These are phyloP conservation scores for Lepidonotus clava DNA, from an alignment of 2,888 invertebrate genomes.

Conservation along the genomic window DNA sequence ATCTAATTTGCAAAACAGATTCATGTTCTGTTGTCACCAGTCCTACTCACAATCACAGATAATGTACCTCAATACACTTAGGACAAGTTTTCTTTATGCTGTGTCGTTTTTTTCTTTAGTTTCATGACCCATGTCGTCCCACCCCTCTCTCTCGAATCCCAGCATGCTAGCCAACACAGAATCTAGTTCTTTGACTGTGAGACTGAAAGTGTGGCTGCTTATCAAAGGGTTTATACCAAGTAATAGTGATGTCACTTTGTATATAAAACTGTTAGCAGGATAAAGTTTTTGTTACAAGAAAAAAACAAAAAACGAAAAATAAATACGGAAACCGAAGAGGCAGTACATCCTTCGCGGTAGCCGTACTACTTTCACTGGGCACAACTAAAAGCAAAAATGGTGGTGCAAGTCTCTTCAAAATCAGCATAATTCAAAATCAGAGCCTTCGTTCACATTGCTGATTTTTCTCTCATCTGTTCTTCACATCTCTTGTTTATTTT, in stretches of 20 bases:
- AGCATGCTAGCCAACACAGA: too few species aligned
- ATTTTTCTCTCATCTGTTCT: background rate
- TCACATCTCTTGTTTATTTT: background rate
- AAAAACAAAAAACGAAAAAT: background rate
- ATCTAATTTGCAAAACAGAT: conserved; percentile 23
- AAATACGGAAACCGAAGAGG: background rate
- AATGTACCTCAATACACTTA: conserved; percentile 45
- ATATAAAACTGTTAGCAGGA: too few species aligned
- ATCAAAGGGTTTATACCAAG: too few species aligned
- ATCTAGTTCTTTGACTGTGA: too few species aligned
- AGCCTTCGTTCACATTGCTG: background rate
- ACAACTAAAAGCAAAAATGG: conserved; percentile 34
- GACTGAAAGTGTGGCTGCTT: too few species aligned
- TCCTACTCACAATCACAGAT: conserved; percentile 53
- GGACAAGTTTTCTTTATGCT: conserved; percentile 15
- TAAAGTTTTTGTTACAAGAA: too few species aligned
- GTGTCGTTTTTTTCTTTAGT: background rate
- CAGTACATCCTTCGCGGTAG: background rate
- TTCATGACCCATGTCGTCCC: too few species aligned
- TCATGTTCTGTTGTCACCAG: conserved; percentile 11
- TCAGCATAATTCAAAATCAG: background rate
- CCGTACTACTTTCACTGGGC: conserved; percentile 34
- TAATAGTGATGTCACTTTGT: background rate
- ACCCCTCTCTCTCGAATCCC: too few species aligned
- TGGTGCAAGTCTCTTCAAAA: conserved; percentile 2